Conservation (phyloP, 2,888 invertebrate species). For the Chymomyza fuscimana region DNA sequence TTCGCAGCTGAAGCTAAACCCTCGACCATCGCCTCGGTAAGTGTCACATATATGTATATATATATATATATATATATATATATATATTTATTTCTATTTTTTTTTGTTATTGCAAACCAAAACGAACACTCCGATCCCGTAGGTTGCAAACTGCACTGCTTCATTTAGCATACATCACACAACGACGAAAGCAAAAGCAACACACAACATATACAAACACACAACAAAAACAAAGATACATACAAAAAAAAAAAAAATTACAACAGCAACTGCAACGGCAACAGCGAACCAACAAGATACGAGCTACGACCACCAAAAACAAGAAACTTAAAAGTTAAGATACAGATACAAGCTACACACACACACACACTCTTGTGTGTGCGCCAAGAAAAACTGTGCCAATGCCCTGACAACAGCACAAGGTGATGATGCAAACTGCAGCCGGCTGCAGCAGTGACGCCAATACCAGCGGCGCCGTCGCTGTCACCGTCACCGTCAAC, state of each 20-base stretch:
- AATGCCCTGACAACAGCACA: conserved; percentile 78
- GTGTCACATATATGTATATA: conserved; percentile 17
- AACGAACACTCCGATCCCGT: background rate
- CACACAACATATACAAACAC: conserved; percentile 40
- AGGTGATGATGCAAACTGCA: conserved; percentile 76
- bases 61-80: too few relatives aligned
- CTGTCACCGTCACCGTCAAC: conserved; percentile 26
- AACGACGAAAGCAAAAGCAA: conserved; percentile 32
- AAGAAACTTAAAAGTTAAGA: background rate
- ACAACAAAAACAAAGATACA: conserved; percentile 37
- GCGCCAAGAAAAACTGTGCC: conserved; percentile 71
- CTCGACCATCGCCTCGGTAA: conserved; percentile 37
- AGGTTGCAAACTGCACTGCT: background rate
- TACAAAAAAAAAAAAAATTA: conserved; percentile 38
- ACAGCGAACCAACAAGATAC: background rate
- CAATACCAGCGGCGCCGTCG: conserved; percentile 48
- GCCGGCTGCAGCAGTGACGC: conserved; percentile 53
- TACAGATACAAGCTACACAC: conserved; percentile 4
- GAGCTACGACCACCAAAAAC: background rate
- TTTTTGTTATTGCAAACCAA: background rate
- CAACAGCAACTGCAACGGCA: background rate
- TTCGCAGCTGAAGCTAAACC: conserved; percentile 18
- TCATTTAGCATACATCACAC: background rate
- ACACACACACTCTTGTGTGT: conserved; percentile 27
- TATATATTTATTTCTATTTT: too few relatives aligned